Conservation (phyloP, 2,113 vertebrate genomes). For the Lepus timidus region DNA sequence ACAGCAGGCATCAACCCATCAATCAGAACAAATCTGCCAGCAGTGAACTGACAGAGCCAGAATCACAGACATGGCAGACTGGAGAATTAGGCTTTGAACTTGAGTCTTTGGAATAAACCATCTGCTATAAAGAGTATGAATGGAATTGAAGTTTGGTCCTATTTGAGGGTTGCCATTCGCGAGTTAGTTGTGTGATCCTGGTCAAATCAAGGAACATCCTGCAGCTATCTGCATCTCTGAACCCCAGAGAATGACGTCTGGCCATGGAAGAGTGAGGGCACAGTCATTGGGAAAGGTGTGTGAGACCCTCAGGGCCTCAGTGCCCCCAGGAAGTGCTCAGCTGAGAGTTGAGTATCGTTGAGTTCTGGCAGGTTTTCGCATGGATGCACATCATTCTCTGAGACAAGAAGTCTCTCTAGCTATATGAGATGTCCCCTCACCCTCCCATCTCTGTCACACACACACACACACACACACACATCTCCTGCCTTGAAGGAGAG, state of each 20-base stretch:
- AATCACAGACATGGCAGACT: not conserved
- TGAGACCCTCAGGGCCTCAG: not conserved
- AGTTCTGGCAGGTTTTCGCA: not conserved
- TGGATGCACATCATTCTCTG: not conserved
- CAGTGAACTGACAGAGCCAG: not conserved
- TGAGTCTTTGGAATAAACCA: slow-evolving; percentile 4
- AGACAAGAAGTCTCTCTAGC: not conserved
- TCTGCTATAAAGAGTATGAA: not conserved
- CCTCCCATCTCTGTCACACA: too few species aligned
- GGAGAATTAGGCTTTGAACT: slow-evolving; percentile 6
- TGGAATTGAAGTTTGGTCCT: slow-evolving; percentile 4
- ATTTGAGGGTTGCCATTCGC: not conserved
- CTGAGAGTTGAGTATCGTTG: not conserved
- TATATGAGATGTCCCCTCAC: not conserved
- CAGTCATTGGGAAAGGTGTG: not conserved
- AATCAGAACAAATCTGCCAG: not conserved
- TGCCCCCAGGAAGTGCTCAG: not conserved
- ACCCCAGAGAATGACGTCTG: not conserved
- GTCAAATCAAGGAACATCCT: not conserved
- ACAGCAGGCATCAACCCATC: not conserved
- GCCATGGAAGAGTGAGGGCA: not conserved
- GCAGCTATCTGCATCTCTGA: not conserved
- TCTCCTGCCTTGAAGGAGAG: not conserved
- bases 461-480: too few species aligned
- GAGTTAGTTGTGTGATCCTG: not conserved